Base-by-base conservation (phyloP, 2,888 invertebrate species). In the Conistra vaccinii region DNA sequence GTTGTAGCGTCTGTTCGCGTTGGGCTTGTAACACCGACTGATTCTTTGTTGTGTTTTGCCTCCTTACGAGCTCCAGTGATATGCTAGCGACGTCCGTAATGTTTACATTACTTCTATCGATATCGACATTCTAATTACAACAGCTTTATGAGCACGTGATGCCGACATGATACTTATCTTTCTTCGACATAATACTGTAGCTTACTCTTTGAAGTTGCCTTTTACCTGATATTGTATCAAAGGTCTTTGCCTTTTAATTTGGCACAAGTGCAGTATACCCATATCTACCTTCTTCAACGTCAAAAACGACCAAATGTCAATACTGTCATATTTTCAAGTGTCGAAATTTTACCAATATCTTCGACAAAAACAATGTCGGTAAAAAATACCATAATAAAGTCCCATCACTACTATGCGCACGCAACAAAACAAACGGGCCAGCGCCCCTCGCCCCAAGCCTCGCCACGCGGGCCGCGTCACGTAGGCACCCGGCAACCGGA, bases 31-130 rank as follows among this genome's bases (percentile, higher is more conserved):
- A 90, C 92, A 93, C 91, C 92, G 93, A 96, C 96, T 96, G 95
- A 94, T 93, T 94, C 95, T 95, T 96, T 95, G 95, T 96, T 95
- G 91, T 96, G 95, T 95, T 95, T 95, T 93, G 92, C 90, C 90
- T 91, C 77, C 94, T 94, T 94, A 93, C 94, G 91, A 91, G 91
- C 91, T 92, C 90, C 92, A 91, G 91, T 90, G 90, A 90, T 89
- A 90, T 86, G 85, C 60, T 92, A 94, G 94, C 80, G 94, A 57
- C 81, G 94, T 87, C 51, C 87, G 74, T 85, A 91, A 91, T 96
- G 95, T 96, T 96, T 96, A 96, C 96, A 94, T 92, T 92, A 85
- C 75, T 88, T 91, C 77, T 90, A 91, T 95, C 96, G 95, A 96
- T 85, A 93, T 94, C 93, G 93, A 92, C 83, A 79, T 53, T 60